Evolutionary conservation across 1,140 invertebrate genomes (phyloP).

Genomic region (Carposina sasakii): DNA sequence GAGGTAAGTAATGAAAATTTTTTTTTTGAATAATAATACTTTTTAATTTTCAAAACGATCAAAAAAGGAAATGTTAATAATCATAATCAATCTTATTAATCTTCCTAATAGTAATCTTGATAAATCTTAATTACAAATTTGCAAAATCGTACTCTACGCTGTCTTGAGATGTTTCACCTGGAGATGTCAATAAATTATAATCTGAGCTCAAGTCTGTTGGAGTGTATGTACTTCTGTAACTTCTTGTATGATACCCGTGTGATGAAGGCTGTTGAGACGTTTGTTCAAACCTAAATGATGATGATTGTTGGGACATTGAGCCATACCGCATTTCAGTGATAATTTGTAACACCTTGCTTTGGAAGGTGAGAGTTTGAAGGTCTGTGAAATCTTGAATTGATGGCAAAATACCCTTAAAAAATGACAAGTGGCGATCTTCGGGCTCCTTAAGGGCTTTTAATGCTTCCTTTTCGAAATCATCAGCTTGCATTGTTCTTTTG

Average conservation of each 20-base stretch:
- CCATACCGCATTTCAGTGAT: constrained; percentile 18
- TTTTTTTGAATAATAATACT: no score
- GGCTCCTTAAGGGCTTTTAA: constrained; percentile 18
- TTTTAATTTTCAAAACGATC: no score
- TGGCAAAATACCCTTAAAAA: constrained; percentile 23
- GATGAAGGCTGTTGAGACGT: constrained; percentile 13
- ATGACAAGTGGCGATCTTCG: constrained; percentile 20
- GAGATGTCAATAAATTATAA: no score
- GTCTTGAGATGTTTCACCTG: no score
- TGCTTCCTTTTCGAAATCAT: constrained; percentile 17
- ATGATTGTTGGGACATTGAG: constrained; percentile 12
- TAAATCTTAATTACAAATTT: no score
- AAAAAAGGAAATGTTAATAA: no score
- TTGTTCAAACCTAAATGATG: constrained; percentile 18
- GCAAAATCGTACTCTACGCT: no score
- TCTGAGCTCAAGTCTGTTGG: no score
- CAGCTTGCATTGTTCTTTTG: constrained; percentile 10
- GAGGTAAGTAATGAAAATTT: constrained; percentile 21
- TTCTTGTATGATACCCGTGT: constrained; percentile 16
- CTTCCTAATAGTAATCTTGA: no score
- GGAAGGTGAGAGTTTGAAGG: constrained; percentile 22
- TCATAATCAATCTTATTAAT: no score
- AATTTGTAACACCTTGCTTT: constrained; percentile 22
- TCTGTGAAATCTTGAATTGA: constrained; percentile 19
- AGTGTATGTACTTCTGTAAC: no score